These are phyloP conservation scores for Andrena trimmerana DNA, from an alignment of 2,888 invertebrate genomes.

Conservation along the genomic window DNA sequence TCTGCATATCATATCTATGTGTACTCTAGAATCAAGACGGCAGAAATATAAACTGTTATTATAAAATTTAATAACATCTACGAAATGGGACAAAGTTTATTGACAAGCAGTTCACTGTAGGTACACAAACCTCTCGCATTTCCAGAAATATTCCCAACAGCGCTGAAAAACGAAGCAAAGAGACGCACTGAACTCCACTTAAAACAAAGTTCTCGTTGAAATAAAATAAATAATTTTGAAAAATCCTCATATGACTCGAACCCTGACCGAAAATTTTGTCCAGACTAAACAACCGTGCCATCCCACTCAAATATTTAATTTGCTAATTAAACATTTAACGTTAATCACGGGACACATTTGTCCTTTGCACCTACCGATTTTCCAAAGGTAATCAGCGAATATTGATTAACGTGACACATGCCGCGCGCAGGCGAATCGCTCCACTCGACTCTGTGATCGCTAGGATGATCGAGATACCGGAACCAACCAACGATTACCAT, in stretches of 20 bases:
- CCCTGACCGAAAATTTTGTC: neutral
- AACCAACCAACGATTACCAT: neutral
- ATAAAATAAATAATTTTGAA: neutral
- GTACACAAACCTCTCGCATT: neutral
- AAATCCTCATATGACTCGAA: too few species aligned
- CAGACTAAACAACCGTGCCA: neutral
- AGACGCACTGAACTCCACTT: too few species aligned
- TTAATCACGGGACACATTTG: neutral
- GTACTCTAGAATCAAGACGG: neutral
- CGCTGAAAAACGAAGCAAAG: neutral
- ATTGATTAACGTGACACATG: constrained; percentile 8
- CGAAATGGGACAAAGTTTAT: neutral
- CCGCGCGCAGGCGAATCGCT: neutral
- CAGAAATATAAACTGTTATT: neutral
- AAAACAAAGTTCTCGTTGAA: neutral
- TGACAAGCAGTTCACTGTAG: neutral
- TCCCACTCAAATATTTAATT: neutral
- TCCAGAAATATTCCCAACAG: neutral
- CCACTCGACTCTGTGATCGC: neutral
- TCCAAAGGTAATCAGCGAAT: neutral
- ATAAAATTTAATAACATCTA: neutral
- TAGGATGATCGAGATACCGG: neutral
- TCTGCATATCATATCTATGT: neutral
- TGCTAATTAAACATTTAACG: neutral
- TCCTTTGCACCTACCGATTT: neutral